Percentiles rank a stretch among this genome's conserved stretches.
Evolutionary conservation across 2,113 vertebrate genomes (phyloP).

Genomic region (Peucedramus taeniatus): DNA sequence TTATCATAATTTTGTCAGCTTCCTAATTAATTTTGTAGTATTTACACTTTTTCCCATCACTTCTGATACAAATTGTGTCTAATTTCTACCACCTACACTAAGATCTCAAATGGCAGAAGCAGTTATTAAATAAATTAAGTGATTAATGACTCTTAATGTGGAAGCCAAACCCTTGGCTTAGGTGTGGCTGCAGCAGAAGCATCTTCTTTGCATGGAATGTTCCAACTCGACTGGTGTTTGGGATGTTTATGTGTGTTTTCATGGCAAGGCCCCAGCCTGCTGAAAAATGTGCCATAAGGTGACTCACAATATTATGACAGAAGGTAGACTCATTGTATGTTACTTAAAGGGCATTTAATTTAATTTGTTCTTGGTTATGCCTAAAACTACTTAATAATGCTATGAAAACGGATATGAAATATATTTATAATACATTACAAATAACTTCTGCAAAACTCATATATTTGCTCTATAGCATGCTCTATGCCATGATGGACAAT

Average conservation of each 20-base stretch:
- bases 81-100: not conserved
- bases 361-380: not conserved
- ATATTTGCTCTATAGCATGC: not conserved
- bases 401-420: not conserved
- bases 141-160: not conserved
- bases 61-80: conserved; percentile 3
- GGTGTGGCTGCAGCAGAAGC: not conserved
- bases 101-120: not conserved
- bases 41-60: not conserved
- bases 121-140: not conserved
- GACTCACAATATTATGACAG: conserved; percentile 26
- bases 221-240: not conserved
- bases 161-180: conserved; percentile 6
- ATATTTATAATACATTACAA: not conserved
- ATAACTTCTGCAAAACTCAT: not conserved
- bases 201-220: conserved; percentile 33
- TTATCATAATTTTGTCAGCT: not conserved
- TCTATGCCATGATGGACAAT: not conserved
- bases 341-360: not conserved
- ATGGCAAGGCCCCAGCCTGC: not conserved
- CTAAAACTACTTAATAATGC: not conserved
- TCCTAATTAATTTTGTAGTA: not conserved
- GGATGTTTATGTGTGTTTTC: not conserved
- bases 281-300: not conserved
- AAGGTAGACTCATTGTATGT: not conserved